Base-by-base conservation (phyloP, 2,888 invertebrate genomes). In the Epirrhoe alternata region DNA sequence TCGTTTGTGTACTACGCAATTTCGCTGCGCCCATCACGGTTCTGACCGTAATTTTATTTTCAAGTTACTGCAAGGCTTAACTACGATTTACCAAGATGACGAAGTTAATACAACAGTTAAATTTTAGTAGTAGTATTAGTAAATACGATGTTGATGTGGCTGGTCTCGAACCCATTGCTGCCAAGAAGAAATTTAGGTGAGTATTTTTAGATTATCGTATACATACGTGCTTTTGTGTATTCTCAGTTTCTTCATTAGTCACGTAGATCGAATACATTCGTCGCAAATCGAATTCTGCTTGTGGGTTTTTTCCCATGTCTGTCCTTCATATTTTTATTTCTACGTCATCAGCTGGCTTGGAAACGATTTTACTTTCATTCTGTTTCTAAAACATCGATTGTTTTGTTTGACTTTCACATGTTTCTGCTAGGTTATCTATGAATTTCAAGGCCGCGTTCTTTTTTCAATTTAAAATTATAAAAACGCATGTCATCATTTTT, bases 91-190 rank as follows among this genome's bases (percentile, higher is more conserved):
- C 77, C 90, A 93, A 83, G 86, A 93, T 93, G 93, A 93, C 92
- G 84, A 93, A 93, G 90, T 87, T 93, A 83, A 85, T 93, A 86
- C 91, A 91, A 85, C 92, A 92, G 81, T 92, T 93, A 89, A 89
- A 86, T 85, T 93, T 92, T 92, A 93, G 91, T 91, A 93, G 90
- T 93, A 93, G 88, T 91, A 89, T 88, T 92, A 93, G 87, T 92
- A 91, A 85, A 83, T 90, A 87, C 80, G 89, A 88, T 76, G 81
- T 85, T 71, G 86, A 84, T 72, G 80, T 78, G 47, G 75, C 84
- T 73, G 83, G 83, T 55, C 77, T 87, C 53, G 86, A 87, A 73
- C 86, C 86, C 59, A 77, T 80, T 69, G 75, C 81, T 54, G 79
- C 76, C 64, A 85, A 88, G 80, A 84, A 84, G 74, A 86, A 88